These are phyloP conservation scores for Phenganax subtilis DNA, from an alignment of 92 coral and sea anemone genomes.

Conservation along the genomic window DNA sequence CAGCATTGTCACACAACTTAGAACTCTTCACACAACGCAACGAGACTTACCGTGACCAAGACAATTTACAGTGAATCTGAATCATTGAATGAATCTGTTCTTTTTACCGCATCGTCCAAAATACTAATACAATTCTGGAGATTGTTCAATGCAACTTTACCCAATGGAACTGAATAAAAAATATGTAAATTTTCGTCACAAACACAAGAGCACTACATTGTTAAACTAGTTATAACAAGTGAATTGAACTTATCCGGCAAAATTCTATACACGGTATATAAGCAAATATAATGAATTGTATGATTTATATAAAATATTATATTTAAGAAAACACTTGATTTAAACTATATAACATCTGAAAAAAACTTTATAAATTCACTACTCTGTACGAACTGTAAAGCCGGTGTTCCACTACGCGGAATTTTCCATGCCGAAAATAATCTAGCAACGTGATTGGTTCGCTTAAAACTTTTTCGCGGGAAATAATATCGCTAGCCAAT, in stretches of 20 bases:
- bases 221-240: too few relatives aligned
- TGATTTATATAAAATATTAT: too few relatives aligned
- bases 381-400: not conserved
- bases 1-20: not conserved
- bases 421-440: too few relatives aligned
- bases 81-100: constrained; percentile 6
- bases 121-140: constrained; percentile 64
- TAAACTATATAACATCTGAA: too few relatives aligned
- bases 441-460: too few relatives aligned
- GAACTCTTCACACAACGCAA: not conserved
- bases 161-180: constrained; percentile 48
- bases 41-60: not conserved
- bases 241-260: not conserved
- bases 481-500: too few relatives aligned
- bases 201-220: too few relatives aligned
- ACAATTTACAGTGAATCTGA: not conserved
- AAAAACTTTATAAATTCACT: not conserved
- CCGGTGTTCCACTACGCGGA: too few relatives aligned
- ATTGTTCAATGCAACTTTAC: constrained; percentile 52
- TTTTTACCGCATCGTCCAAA: constrained; percentile 68
- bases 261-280: not conserved
- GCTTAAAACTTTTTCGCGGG: too few relatives aligned
- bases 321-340: too few relatives aligned
- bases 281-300: not conserved
- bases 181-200: not conserved